These are phyloP conservation scores for Tenthredo distinguenda DNA, from an alignment of 2,888 invertebrate species.

Conservation along the genomic window DNA sequence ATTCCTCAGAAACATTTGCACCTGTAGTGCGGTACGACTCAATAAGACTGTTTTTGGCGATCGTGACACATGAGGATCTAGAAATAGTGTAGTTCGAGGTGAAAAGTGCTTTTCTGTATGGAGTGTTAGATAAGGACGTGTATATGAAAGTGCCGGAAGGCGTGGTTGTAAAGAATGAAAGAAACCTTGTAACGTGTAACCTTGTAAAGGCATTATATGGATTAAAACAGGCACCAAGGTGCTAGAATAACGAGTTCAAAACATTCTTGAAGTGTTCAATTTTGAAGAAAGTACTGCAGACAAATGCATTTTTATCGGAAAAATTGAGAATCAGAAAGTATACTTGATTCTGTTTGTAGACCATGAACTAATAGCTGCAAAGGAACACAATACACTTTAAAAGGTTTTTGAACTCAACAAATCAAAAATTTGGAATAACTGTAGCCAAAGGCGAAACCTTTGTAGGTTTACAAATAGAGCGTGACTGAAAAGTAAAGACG, in stretches of 20 bases:
- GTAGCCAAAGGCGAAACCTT: neutral
- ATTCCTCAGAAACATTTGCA: neutral
- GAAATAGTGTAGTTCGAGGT: conserved; percentile 6
- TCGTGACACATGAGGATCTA: neutral
- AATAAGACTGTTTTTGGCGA: neutral
- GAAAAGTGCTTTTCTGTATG: neutral
- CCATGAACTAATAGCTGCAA: neutral
- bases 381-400: neutral
- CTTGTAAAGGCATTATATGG: neutral
- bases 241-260: conserved; percentile 1
- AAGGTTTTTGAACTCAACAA: neutral
- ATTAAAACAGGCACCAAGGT: neutral
- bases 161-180: neutral
- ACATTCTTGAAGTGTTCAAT: neutral
- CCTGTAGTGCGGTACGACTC: neutral
- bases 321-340: neutral
- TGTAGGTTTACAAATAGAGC: conserved; percentile 8
- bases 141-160: neutral
- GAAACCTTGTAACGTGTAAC: neutral
- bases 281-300: neutral
- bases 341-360: neutral
- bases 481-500: no score
- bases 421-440: neutral
- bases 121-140: neutral
- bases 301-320: neutral